Base-by-base conservation (phyloP, 1,140 invertebrate genomes). In the Calliphora vicina region DNA sequence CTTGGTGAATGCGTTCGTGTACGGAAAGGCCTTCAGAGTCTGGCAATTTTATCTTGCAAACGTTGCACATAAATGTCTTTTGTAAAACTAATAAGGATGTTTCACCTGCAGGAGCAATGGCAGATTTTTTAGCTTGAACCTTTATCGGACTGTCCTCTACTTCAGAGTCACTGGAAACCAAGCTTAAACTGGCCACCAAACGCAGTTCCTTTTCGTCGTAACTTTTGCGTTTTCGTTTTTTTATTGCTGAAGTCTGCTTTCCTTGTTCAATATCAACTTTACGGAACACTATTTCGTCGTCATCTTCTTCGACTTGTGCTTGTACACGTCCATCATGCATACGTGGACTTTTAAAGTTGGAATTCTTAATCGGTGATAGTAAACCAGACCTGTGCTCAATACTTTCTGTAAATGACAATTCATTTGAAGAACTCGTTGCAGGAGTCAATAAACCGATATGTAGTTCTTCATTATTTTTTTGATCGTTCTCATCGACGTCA, bases 151-250 rank as follows among this genome's bases (percentile, higher is more conserved):
- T 50, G 3, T 27, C 26, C 23, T 83, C 67, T 6, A 42, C 72
- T 13, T 84, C 83, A n/a, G 29, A 50, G n/a, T 84, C 83, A 42
- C 83, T 84, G 20, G 83, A 84, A 15, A 84, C 29, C 20, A 84
- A 82, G 50, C 83, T 84, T 6, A 84, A 50, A 23, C 83, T 82
- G 27, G 80, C 83, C 23, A 84, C 73, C 78, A 84, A 80, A 71
- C 76, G 73, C 6, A 80, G 25, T 15, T 83, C 29, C 6, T 67
- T 50, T 26, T 61, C 71, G 45, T 50, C 78, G 45, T 73, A 72
- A 81, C 35, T 71, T 82, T 72, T 81, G 45, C 80, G 67, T 81
- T 57, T 76, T 74, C 15, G 20, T 23, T 81, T 72, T 74, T 81
- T 57, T n/a, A 26, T 67, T 2, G 12, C 42, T 72, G 27, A 8